Conservation (phyloP, 2,113 vertebrate genomes). For the Lophius piscatorius region DNA sequence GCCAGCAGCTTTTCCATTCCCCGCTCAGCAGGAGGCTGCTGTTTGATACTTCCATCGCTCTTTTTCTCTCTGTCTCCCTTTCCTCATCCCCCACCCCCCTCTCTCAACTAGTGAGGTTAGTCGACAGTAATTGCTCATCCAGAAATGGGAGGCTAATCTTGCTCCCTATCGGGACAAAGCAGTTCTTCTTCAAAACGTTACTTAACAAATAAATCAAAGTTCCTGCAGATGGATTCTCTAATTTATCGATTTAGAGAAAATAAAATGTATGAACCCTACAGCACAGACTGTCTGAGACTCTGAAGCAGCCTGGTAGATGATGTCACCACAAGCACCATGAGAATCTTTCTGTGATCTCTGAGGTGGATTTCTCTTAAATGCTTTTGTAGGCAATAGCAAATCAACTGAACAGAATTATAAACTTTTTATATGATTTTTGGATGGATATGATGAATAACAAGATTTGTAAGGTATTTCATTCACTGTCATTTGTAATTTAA, state of each 20-base stretch:
- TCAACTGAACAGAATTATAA: no score
- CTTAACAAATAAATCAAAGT: neutral
- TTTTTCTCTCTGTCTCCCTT: constrained; percentile 38
- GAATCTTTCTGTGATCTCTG: no score
- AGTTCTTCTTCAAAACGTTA: neutral
- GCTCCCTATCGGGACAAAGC: constrained; percentile 30
- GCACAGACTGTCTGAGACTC: no score
- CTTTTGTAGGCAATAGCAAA: no score
- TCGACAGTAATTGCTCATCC: constrained; percentile 62
- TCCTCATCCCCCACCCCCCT: constrained; percentile 19
- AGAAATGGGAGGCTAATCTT: constrained; percentile 37
- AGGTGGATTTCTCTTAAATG: no score
- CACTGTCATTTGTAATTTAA: no score
- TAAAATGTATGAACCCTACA: no score
- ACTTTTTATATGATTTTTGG: no score
- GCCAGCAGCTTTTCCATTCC: constrained; percentile 84
- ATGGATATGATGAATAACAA: no score
- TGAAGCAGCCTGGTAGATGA: no score
- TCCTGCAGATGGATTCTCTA: neutral
- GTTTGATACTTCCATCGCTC: constrained; percentile 82
- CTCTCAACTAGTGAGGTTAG: constrained; percentile 69
- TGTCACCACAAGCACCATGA: no score
- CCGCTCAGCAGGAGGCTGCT: constrained; percentile 82
- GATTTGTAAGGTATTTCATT: no score
- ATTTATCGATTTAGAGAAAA: neutral